These are phyloP conservation scores for Drosophila lacteicornis DNA, from an alignment of 1,140 invertebrate genomes.

Conservation along the genomic window DNA sequence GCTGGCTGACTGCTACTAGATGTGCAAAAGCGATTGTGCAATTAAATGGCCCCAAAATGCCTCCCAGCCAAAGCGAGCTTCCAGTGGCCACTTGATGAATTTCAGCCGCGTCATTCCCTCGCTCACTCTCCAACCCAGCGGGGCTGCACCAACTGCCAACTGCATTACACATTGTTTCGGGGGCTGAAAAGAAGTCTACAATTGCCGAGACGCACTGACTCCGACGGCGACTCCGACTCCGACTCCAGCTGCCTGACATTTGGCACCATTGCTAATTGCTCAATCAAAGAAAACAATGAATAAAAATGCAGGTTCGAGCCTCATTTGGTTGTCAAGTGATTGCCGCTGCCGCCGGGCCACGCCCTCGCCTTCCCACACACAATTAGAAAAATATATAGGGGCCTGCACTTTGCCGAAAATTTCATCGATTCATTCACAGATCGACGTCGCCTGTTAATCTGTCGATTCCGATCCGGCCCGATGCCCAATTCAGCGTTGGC, in stretches of 20 bases:
- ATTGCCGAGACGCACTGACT: constrained; percentile 24
- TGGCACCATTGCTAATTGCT: constrained; percentile 49
- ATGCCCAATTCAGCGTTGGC: constrained; percentile 38
- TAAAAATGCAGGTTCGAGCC: constrained; percentile 15
- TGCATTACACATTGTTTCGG: constrained; percentile 26
- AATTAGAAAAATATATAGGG: constrained; percentile 6
- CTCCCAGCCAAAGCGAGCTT: constrained; percentile 46
- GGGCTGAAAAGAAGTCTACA: constrained; percentile 39
- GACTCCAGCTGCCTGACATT: constrained; percentile 36
- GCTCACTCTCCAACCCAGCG: constrained; percentile 24
- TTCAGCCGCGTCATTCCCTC: constrained; percentile 65
- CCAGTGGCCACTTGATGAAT: constrained; percentile 63
- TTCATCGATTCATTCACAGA: constrained; percentile 68
- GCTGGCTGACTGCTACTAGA: constrained; percentile 22
- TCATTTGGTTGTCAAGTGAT: constrained; percentile 32
- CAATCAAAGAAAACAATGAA: constrained; percentile 29
- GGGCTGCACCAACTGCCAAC: constrained; percentile 6
- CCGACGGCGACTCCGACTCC: constrained; percentile 4
- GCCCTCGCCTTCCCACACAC: constrained; percentile 25
- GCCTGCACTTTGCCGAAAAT: constrained; percentile 37
- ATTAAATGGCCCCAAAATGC: constrained; percentile 73
- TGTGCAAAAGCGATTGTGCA: constrained; percentile 74
- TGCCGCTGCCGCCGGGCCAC: constrained; percentile 14
- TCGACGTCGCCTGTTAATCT: constrained; percentile 34
- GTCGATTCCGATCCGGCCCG: constrained; percentile 32